These are phyloP conservation scores for Drosophila colorata DNA, from an alignment of 2,888 invertebrate species.

Conservation along the genomic window DNA sequence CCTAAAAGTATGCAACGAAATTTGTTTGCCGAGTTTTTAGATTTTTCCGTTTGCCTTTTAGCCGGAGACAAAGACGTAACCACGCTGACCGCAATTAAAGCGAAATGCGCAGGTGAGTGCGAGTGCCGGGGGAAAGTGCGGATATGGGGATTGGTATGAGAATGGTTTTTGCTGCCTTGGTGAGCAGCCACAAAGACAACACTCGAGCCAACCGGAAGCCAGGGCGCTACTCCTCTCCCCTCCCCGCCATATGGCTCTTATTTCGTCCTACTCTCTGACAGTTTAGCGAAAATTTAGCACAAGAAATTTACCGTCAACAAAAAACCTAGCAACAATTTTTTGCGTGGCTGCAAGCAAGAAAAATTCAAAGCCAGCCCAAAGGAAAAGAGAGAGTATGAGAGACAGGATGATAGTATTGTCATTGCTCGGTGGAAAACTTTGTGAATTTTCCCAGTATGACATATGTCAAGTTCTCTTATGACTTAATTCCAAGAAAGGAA, in stretches of 20 bases:
- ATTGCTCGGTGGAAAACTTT: conserved; percentile 33
- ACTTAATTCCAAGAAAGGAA: conserved; percentile 5
- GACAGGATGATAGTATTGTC: conserved; percentile 31
- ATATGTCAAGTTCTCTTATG: conserved; percentile 43
- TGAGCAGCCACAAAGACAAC: conserved; percentile 50
- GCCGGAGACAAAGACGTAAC: conserved; percentile 63
- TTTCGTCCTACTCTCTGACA: conserved; percentile 39
- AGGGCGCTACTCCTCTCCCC: neutral
- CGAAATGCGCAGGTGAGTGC: conserved; percentile 54
- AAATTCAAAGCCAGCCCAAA: conserved; percentile 32
- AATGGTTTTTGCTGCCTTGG: conserved; percentile 49
- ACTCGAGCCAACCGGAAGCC: conserved; percentile 20
- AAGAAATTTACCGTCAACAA: conserved; percentile 68
- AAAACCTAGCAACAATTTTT: conserved; percentile 42
- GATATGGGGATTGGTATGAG: conserved; percentile 25
- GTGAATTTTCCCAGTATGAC: conserved; percentile 45
- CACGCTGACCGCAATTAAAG: conserved; percentile 75
- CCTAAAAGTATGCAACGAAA: conserved; percentile 63
- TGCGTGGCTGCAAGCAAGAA: conserved; percentile 25
- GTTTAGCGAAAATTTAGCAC: conserved; percentile 68
- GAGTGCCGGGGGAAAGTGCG: conserved; percentile 1
- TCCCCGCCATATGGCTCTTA: neutral
- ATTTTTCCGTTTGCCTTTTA: conserved; percentile 44
- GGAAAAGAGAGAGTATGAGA: conserved; percentile 1
- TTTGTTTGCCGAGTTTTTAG: conserved; percentile 46